Base-by-base conservation (phyloP, 2,888 invertebrate genomes). In the Drosophila peninsularis region DNA sequence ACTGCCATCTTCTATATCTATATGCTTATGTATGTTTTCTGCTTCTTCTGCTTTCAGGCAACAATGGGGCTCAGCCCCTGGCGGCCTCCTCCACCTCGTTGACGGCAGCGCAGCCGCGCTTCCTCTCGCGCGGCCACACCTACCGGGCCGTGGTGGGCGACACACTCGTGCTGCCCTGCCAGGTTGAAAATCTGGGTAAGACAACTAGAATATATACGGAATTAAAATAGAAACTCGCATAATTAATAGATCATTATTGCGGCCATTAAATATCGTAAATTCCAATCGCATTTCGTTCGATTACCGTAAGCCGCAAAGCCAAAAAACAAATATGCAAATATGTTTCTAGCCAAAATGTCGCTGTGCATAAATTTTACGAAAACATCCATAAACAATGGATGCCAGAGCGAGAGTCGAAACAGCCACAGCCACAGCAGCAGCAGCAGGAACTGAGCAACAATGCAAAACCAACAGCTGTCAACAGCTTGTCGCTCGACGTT, bases 131-230 rank as follows among this genome's bases (percentile, higher is more conserved):
- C 27, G 96, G 96, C 0, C 96, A 96, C 90, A 96, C 96, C 60
- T 96, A 96, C 93, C 93, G 96, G 65, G 96, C 96, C 0, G 96
- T 96, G 19, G 95, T 95, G 0, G 96, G 96, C 19, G 96, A 96
- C 89, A 96, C 96, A 0, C 93, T 96, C 37, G 94, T 95, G n/a
- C 92, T 96, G 80, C 96, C 96, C 13, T 96, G 96, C 86, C 96
- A 96, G 93, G 96, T 96, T 27, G 96, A 96, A 90, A 96, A 96
- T 91, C 92, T 96, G 81, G 96, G 96, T 90, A 37, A 21, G 27
- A 60, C 47, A 61, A 21, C 61, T 52, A 36, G 58, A 45, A 42
- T 49, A 49, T 36, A 21, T 17, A 11, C 14, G 11, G 5, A 11
- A 27, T 30, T n/a, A 11, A 41, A 14, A 44, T 27, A 3, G 21